phyloP scores from a whole-genome alignment of 2,797 vertebrate genomes.

The Sebastes alutus region DNA sequence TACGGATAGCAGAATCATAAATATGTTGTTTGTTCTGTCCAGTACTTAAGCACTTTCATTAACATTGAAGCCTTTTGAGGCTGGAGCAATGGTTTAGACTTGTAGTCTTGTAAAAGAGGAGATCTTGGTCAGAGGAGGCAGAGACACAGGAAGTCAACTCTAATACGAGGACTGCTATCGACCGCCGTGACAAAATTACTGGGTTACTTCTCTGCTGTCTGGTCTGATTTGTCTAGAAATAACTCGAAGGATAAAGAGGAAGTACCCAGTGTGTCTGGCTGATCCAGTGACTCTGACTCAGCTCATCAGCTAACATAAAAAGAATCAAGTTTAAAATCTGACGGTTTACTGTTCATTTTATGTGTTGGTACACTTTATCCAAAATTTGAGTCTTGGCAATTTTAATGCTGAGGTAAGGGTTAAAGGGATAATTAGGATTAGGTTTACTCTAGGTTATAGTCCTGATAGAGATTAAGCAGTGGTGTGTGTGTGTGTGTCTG shows the following conservation, averaged over 20 bases:
- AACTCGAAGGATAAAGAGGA: slow-evolving; percentile 29
- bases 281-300: slow-evolving; percentile 5
- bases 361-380: neutral
- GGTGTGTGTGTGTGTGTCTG: neutral
- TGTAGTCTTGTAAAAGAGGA: neutral
- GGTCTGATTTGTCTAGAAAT: slow-evolving; percentile 39
- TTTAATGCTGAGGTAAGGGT: slow-evolving; percentile 29
- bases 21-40: neutral
- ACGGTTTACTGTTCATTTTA: neutral
- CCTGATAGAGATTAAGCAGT: slow-evolving; percentile 12
- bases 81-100: neutral
- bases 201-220: slow-evolving; percentile 25
- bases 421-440: slow-evolving; percentile 38
- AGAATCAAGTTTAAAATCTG: neutral
- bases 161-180: slow-evolving; percentile 39
- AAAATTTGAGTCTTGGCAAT: neutral
- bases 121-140: neutral
- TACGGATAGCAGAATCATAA: neutral
- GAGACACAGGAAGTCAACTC: slow-evolving; percentile 13
- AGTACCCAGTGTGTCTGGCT: neutral
- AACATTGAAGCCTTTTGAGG: no score
- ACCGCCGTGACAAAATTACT: slow-evolving; percentile 38
- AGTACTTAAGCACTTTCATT: neutral
- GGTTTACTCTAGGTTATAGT: neutral
- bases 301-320: neutral